Base-by-base conservation (phyloP, 1,140 invertebrate genomes). In the Hesperophylax magnus region DNA sequence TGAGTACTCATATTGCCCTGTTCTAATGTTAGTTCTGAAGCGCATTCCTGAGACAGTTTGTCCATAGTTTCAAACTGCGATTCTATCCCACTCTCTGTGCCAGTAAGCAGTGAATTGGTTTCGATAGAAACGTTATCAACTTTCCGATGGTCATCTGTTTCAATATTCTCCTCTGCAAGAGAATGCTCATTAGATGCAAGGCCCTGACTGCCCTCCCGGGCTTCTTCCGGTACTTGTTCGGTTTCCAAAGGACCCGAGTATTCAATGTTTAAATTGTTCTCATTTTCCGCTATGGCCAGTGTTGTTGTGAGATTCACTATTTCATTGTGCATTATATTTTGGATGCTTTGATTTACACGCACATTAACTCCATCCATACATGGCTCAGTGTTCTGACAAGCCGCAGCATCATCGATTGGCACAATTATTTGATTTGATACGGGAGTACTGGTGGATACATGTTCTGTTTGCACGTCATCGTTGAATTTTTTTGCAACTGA, bases 261-360 rank as follows among this genome's bases (percentile, higher is more conserved):
- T 85, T 90, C 89, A 67, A 90, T 88, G 81, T 90, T 90, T 81
- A 90, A 84, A 84, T 90, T 90, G 75, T 90, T 90, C 81, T 90
- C 89, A 79, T 90, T 90, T 79, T 90, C 89, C 0, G 89, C 89
- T 85, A 90, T 90, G 0, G 89, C 89, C 71, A 91, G 77, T 77
- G 89, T 90, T 0, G 87, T 86, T 1, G 88, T 89, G 15, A 90
- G 87, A 78, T 79, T 80, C 14, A 76, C 61, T 14, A 84, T 65
- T 22, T 84, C 82, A 58, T 67, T 79, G 24, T 79, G 77, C 67
- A 61, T 71, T 18, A 81, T 78, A 31, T 76, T 61, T 67, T 58
- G 61, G 56, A 77, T 67, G 27, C 54, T 22, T 61, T 54, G 77
- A 22, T 71, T 65, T 3, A 79, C 31, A 14, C 22, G 63, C 31